These are phyloP conservation scores for Druon quercuslanigerum DNA, from an alignment of 1,140 invertebrate species.

Conservation along the genomic window DNA sequence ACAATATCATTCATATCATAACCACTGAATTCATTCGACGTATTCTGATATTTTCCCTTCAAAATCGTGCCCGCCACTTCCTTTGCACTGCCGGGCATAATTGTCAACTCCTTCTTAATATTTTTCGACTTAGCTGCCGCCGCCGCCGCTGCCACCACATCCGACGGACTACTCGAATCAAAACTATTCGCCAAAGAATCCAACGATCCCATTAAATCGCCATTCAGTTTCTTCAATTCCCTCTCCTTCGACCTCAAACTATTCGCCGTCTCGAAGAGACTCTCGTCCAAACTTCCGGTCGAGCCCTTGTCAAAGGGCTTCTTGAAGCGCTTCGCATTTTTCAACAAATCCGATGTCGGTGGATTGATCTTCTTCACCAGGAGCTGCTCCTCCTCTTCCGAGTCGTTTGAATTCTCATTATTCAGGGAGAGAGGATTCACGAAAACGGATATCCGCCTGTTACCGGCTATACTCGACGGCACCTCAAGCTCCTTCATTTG, in stretches of 20 bases:
- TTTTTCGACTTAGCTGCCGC: slow-evolving; percentile 49
- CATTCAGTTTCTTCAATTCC: slow-evolving; percentile 61
- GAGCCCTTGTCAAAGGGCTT: slow-evolving; percentile 67
- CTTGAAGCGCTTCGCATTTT: slow-evolving; percentile 70
- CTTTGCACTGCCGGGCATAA: slow-evolving; percentile 62
- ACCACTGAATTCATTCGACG: slow-evolving; percentile 65
- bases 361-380: slow-evolving; percentile 53
- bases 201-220: slow-evolving; percentile 65
- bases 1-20: slow-evolving; percentile 66
- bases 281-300: slow-evolving; percentile 68
- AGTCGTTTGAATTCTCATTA: slow-evolving; percentile 68
- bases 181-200: slow-evolving; percentile 72
- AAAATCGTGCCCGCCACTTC: slow-evolving; percentile 70
- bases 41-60: slow-evolving; percentile 71
- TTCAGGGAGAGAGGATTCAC: slow-evolving; percentile 76
- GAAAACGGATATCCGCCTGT: slow-evolving; percentile 76
- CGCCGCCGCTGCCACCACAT: no score
- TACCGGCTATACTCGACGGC: slow-evolving; percentile 74
- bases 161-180: slow-evolving; percentile 70
- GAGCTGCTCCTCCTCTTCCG: slow-evolving; percentile 65
- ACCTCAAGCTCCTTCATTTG: slow-evolving; percentile 76
- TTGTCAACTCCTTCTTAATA: slow-evolving; percentile 60
- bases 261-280: slow-evolving; percentile 65
- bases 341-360: slow-evolving; percentile 60
- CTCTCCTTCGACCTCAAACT: slow-evolving; percentile 58